A percentile compares a stretch with the other conserved stretches of the same genome.
These are phyloP conservation scores for Eurosta solidaginis DNA, from an alignment of 1,140 invertebrate species.

Conservation along the genomic window DNA sequence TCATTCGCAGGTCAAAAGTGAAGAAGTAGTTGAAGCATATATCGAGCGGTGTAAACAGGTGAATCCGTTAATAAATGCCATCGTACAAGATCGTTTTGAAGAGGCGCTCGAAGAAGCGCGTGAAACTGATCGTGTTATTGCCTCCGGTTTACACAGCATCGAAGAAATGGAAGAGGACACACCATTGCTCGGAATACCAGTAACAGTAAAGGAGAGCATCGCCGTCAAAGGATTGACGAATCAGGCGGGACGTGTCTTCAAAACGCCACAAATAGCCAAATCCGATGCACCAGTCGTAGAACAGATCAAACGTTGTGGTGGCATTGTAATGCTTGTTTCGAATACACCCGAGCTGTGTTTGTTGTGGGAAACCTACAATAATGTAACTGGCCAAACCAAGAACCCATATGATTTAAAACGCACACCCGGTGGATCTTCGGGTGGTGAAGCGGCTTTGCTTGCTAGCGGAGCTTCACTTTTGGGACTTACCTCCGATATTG, in stretches of 20 bases:
- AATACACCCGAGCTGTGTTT: conserved; percentile 92
- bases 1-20: conserved; percentile 62
- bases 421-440: conserved; percentile 77
- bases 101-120: conserved; percentile 67
- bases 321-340: conserved; percentile 81
- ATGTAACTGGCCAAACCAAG: conserved; percentile 80
- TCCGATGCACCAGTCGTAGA: conserved; percentile 74
- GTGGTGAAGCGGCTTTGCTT: conserved; percentile 74
- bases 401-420: conserved; percentile 86
- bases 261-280: conserved; percentile 65
- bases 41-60: conserved; percentile 69
- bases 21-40: conserved; percentile 68
- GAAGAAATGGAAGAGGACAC: conserved; percentile 62
- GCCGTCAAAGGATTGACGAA: conserved; percentile 68
- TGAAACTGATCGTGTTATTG: conserved; percentile 62
- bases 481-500: conserved; percentile 83
- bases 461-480: conserved; percentile 76
- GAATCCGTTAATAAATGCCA: conserved; percentile 72
- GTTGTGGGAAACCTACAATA: conserved; percentile 89
- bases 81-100: conserved; percentile 70
- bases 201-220: conserved; percentile 73
- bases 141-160: conserved; percentile 54
- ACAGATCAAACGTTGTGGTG: conserved; percentile 75
- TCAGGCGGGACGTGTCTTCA: conserved; percentile 62
- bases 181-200: conserved; percentile 70